Evolutionary conservation across 2,113 vertebrate genomes (phyloP).

Genomic region (Pituophis catenifer): DNA sequence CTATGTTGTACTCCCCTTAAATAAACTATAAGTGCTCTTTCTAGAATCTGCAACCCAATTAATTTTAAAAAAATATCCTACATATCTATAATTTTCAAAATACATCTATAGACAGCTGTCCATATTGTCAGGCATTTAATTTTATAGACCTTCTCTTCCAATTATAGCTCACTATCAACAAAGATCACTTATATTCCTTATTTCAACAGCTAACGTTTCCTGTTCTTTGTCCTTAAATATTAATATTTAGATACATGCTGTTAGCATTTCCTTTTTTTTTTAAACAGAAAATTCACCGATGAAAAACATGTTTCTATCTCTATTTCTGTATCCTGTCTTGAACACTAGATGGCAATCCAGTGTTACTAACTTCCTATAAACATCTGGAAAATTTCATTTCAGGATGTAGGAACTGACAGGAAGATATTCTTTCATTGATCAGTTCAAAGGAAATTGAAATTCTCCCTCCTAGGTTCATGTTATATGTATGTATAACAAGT

Average conservation of each 20-base stretch:
- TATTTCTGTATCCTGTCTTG: neutral
- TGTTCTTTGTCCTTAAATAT: neutral
- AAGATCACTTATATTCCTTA: neutral
- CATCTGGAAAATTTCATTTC: neutral
- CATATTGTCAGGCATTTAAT: neutral
- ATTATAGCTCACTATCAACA: neutral
- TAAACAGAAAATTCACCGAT: neutral
- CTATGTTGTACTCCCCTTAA: neutral
- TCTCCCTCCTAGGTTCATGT: neutral
- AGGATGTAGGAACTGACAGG: neutral
- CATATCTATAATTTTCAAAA: neutral
- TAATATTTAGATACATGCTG: neutral
- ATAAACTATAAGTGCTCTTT: neutral
- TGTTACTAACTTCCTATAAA: neutral
- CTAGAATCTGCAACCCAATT: neutral
- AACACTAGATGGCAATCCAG: conserved; percentile 35
- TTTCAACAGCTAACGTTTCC: neutral
- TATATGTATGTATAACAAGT: neutral
- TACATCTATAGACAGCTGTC: neutral
- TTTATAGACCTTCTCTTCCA: neutral
- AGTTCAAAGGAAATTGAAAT: neutral
- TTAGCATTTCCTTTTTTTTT: neutral
- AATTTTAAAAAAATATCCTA: neutral
- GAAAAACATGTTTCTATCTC: no score
- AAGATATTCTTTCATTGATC: neutral